Conservation (phyloP, 2,113 vertebrate species). For the Serilophus lunatus region DNA sequence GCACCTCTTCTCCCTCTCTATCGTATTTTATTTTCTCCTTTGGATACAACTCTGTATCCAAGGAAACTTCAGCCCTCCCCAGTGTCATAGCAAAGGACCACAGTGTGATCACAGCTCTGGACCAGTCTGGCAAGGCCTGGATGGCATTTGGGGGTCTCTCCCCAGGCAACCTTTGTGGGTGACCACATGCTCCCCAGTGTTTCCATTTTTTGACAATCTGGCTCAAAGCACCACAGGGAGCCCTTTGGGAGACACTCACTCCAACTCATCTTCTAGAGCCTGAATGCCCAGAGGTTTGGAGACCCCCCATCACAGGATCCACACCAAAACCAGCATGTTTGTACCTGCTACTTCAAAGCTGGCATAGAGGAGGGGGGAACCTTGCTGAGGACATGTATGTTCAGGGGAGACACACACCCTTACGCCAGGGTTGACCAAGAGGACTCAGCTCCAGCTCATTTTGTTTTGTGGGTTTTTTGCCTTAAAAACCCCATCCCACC, state of each 20-base stretch:
- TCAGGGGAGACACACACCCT: background rate
- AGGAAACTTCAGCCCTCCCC: background rate
- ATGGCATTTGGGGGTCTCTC: background rate
- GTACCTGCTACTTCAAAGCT: background rate
- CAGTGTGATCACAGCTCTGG: accelerated
- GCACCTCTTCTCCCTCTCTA: accelerated
- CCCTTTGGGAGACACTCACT: background rate
- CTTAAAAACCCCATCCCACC: background rate
- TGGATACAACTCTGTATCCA: background rate
- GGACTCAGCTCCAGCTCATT: background rate
- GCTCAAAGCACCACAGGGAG: background rate
- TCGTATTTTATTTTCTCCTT: background rate
- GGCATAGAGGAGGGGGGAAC: accelerated
- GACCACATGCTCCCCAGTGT: accelerated
- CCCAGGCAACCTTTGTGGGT: background rate
- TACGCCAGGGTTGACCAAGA: accelerated
- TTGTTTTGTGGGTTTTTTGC: background rate
- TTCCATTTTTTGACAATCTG: background rate
- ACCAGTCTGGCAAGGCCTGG: background rate
- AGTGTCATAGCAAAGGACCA: background rate
- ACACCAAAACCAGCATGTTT: background rate
- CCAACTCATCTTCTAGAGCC: background rate
- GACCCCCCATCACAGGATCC: background rate
- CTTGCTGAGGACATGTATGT: accelerated
- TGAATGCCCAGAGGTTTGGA: background rate